Base-by-base conservation (phyloP, 1,140 invertebrate species). In the Diachasmimorpha longicaudata region DNA sequence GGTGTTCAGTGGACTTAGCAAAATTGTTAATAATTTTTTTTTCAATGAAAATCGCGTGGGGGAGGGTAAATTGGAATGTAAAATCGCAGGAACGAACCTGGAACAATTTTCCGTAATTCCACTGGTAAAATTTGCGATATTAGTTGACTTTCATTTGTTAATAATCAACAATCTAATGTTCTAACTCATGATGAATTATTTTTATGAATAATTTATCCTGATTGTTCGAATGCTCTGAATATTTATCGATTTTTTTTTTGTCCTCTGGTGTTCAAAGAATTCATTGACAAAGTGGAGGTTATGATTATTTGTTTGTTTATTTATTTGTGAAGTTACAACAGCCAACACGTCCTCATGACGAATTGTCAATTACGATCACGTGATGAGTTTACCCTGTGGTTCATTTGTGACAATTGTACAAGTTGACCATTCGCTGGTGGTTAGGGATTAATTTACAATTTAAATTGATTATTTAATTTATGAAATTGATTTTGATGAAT, bases 371-470 rank as follows among this genome's bases (percentile, higher is more conserved):
- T 68, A 0, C 16, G 66, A 9, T 68, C 36, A 9, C 36, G 25
- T 19, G n/a, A 36, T 70, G 36, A 39, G 11, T 70, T 39, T 70
- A 70, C n/a, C 19, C 13, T 42, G 6, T 13, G 14, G 42, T 55
- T 55, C 16, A 72, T 55, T 52, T 72, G 16, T 37, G 13, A 76
- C 48, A 81, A 79, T 80, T 42, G 79, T 82, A 84, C 83, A 85
- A 83, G 82, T 84, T 85, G 81, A 85, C 82, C 81, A 83, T 77
- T 81, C 58, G 31, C 10, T 63, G 23, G 23, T 63, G 23, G 58
- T 63, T 25, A 25, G 76, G 66, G 75, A 21, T 37, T 71, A 21
- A 71, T 71, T 71, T 71, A 37, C 31, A 31, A 25, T 13, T 39
- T 37, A 21, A 74, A 23, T 13, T 19, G 25, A 67, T 46, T 71